Evolutionary conservation across 2,888 invertebrate species (phyloP), one percentile per base, ranked within the genome.

Genomic region (Apocheima hispidaria): DNA sequence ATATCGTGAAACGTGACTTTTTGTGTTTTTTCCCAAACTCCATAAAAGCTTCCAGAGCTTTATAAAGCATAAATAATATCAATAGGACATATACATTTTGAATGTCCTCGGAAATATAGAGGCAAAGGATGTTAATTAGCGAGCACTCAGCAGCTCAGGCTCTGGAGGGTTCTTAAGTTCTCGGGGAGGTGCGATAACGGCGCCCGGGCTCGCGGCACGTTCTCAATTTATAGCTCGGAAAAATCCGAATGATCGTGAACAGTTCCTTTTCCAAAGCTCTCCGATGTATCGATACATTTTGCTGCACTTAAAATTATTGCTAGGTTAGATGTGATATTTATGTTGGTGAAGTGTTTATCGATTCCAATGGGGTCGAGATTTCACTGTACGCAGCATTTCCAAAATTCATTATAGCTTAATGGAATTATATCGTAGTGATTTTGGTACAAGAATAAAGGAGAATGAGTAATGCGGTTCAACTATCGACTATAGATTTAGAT

Each of bases 151-250:
- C 66, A 65, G 69, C 71, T 74, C 63, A 49, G 54, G 51, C 58
- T 36, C 43, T 23, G 55, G 71, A 65, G 64, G 67, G 69, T 50
- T 59, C 54, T 41, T 40, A 60, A 66, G 69, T 48, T 61, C 51
- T 26, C 38, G 43, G 46, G 46, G 46, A 46, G 62, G 65, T 72
- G 68, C 68, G 71, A 69, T 71, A 63, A 61, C 41, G 64, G 50
- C 56, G 28, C 62, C 60, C 40, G 48, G 35, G 64, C 55, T 60
- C 52, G 63, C 63, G 72, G 72, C 81, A 83, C 81, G 82, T 84
- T 70, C 81, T 67, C 73, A 75, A 81, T 84, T 85, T 82, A 83
- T 75, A 70, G 75, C 79, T 77, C 77, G 76, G 70, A 73, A 81
- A 81, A 75, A 75, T 72, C 57, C 66, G 16, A 72, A 68, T 60